Evolutionary conservation across 2,113 vertebrate species (phyloP).

Genomic region (Syngnathus floridae): DNA sequence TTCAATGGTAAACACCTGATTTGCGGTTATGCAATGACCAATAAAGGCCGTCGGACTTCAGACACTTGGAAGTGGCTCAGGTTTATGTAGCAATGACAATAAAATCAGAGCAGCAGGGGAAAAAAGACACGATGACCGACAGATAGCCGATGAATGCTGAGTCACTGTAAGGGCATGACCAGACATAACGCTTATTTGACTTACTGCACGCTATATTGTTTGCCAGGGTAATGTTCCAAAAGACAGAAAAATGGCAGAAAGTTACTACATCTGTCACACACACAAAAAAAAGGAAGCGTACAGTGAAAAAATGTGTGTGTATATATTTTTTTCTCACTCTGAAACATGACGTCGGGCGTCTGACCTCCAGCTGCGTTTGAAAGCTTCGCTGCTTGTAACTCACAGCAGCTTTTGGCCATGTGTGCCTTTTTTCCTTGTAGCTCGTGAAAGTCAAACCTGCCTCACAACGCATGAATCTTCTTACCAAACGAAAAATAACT

Average conservation of each 20-base stretch:
- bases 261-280: neutral
- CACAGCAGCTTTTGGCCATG: slow-evolving; percentile 35
- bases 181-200: slow-evolving; percentile 16
- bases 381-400: slow-evolving; percentile 14
- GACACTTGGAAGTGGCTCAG: slow-evolving; percentile 10
- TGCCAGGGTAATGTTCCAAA: slow-evolving; percentile 1
- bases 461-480: neutral
- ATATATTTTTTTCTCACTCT: slow-evolving; percentile 9
- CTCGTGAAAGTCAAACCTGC: slow-evolving; percentile 29
- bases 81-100: slow-evolving; percentile 41
- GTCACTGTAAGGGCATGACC: slow-evolving; percentile 43
- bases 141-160: slow-evolving; percentile 23
- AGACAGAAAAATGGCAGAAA: slow-evolving; percentile 2
- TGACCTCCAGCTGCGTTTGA: neutral
- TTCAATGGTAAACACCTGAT: neutral
- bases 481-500: neutral
- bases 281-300: neutral
- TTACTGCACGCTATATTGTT: neutral
- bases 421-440: slow-evolving; percentile 12
- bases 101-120: slow-evolving; percentile 29
- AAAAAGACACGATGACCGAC: slow-evolving; percentile 5
- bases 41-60: slow-evolving; percentile 23
- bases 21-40: slow-evolving; percentile 32
- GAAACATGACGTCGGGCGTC: slow-evolving; percentile 4
- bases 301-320: neutral